Conservation (phyloP, 2,888 invertebrate genomes). For the Hydriomena furcata region DNA sequence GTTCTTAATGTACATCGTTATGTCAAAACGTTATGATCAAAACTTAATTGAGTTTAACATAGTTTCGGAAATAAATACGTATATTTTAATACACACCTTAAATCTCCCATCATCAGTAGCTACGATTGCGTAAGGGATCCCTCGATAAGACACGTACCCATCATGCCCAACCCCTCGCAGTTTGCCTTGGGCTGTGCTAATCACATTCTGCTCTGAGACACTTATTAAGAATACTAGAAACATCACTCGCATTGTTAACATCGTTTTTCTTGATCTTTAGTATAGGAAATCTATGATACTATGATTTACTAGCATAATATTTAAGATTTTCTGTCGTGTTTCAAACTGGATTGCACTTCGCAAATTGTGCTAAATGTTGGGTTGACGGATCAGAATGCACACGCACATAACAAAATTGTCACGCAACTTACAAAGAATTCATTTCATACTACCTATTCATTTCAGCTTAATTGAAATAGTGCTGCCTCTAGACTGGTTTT, state of each 20-base stretch:
- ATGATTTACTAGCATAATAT: neutral
- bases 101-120: slow-evolving; percentile 47
- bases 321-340: neutral
- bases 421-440: slow-evolving; percentile 15
- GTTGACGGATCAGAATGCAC: too few species aligned
- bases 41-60: too few species aligned
- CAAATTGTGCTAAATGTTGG: neutral
- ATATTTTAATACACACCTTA: slow-evolving; percentile 52
- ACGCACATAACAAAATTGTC: slow-evolving; percentile 12
- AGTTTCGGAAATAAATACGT: too few species aligned
- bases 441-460: neutral
- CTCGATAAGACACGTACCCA: slow-evolving; percentile 62
- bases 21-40: too few species aligned
- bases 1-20: too few species aligned
- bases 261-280: slow-evolving; percentile 3
- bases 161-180: slow-evolving; percentile 53
- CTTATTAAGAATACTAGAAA: slow-evolving; percentile 26
- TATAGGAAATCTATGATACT: neutral
- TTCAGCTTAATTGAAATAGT: slow-evolving; percentile 24
- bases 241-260: slow-evolving; percentile 22
- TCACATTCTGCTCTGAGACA: slow-evolving; percentile 43
- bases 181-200: slow-evolving; percentile 61
- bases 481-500: slow-evolving; percentile 1
- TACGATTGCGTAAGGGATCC: slow-evolving; percentile 66
- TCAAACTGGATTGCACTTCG: neutral